Evolutionary conservation across 2,113 vertebrate genomes (phyloP), one percentile per base, ranked within the genome.

Genomic region (Neotoma lepida): DNA sequence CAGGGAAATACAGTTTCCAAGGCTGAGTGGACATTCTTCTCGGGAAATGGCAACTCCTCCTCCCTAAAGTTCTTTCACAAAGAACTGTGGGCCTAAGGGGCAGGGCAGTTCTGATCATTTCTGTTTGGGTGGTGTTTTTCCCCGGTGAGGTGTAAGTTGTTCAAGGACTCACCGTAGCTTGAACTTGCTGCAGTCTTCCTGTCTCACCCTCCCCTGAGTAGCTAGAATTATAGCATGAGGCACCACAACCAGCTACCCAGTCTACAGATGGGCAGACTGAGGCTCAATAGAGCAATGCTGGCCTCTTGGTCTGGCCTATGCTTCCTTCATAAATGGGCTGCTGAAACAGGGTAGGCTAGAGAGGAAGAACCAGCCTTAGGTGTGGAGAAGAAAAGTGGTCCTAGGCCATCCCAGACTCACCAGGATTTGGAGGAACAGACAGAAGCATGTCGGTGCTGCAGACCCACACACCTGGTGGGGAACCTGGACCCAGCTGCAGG

Each of bases 391-490:
- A 80, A 70, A 77, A 89, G 54, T 0, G 2, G 39, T 12, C 49
- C 30, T 58, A 18, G 44, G 84, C n/a, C 33, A 6, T 49, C 78
- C 44, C 82, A 86, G 64, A n/a, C 98, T 98, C 46, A 99, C 99
- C 97, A 39, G 98, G 98, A 86, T 96, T 81, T 0, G 96, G 89
- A 2, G 99, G 99, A 58, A 99, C 39, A 0, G 95, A 98, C 86
- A 99, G 98, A 90, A 99, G 98, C 99, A 99, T 99, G 97, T 99
- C 99, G 0, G 99, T 99, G 98, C 99, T 99, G 98, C 99, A 99
- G 91, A 99, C 99, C 99, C 99, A 99, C 46, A 99, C 98, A 0
- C 99, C 99, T 0, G 99, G 99, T 0, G 99, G 99, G 95, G 99
- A 99, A 10, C 99, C 99, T 0, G 98, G 98, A 41, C 99, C 99